Conservation (phyloP, 2,888 invertebrate genomes). For the Temnothorax unifasciatus region DNA sequence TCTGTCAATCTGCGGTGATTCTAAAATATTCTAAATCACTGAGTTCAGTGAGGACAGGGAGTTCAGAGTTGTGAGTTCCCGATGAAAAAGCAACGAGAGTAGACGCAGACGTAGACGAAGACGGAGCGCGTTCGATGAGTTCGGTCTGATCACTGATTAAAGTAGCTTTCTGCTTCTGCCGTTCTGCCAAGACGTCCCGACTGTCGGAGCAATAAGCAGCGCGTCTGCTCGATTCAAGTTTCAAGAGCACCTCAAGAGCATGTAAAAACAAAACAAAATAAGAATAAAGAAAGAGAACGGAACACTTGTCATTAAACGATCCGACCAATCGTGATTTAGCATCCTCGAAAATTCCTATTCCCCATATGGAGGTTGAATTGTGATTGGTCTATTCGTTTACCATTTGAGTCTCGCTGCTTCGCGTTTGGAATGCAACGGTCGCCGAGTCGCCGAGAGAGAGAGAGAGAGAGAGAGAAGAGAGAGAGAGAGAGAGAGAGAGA, state of each 20-base stretch:
- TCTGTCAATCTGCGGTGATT: background rate
- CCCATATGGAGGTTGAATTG: background rate
- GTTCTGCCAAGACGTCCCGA: background rate
- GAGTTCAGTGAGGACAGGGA: no score
- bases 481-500: no score
- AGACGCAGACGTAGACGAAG: no score
- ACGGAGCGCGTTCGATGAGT: no score
- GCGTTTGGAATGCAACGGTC: no score
- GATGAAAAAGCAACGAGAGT: no score
- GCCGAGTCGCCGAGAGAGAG: background rate
- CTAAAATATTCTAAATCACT: no score
- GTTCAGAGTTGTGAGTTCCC: no score
- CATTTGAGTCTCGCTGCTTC: background rate
- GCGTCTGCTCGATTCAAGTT: background rate
- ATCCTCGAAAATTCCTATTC: background rate
- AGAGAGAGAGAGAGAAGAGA: background rate
- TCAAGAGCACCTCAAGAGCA: background rate
- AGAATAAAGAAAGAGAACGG: background rate
- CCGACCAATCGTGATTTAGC: background rate
- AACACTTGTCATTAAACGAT: conserved; percentile 7
- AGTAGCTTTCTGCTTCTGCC: background rate
- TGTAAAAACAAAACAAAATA: background rate
- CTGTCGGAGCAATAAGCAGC: background rate
- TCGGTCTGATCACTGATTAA: background rate
- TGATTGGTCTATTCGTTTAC: conserved; percentile 3